phyloP scores from a whole-genome alignment of 2,113 vertebrate species.

The Pampusana beccarii region DNA sequence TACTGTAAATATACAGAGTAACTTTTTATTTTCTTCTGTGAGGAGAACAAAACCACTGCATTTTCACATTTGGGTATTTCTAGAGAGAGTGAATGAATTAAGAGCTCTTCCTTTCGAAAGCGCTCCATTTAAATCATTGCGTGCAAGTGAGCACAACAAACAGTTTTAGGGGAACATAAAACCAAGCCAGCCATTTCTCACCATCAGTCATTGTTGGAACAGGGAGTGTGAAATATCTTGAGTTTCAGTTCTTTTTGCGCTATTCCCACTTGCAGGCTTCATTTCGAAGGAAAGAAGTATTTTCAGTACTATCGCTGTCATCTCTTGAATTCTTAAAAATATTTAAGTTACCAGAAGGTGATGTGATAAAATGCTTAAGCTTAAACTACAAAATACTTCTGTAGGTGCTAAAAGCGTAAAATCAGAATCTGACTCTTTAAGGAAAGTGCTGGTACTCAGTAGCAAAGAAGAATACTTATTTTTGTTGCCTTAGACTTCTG shows the following conservation, averaged over 20 bases:
- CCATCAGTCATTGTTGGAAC: neutral
- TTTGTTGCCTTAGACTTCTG: neutral
- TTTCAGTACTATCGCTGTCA: neutral
- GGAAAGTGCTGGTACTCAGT: neutral
- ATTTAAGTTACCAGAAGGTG: slow-evolving; percentile 39
- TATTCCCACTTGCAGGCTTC: neutral
- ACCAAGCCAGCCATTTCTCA: neutral
- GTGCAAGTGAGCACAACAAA: neutral
- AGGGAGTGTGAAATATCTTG: slow-evolving; percentile 25
- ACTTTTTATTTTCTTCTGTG: neutral
- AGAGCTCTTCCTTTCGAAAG: neutral
- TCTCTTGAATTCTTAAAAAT: slow-evolving; percentile 36
- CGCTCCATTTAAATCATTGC: neutral
- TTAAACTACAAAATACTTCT: neutral
- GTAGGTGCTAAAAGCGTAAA: slow-evolving; percentile 56
- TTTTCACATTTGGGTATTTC: neutral
- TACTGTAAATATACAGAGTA: neutral
- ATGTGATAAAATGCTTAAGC: slow-evolving; percentile 38
- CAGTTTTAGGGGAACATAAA: slow-evolving; percentile 2
- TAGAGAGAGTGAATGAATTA: neutral
- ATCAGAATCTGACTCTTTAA: neutral
- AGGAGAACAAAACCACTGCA: neutral
- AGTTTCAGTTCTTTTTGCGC: neutral
- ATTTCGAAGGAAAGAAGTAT: neutral
- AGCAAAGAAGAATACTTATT: neutral